Percentiles rank a stretch among this genome's conserved stretches.
phyloP scores from a whole-genome alignment of 2,113 vertebrate genomes.

The Castor canadensis region DNA sequence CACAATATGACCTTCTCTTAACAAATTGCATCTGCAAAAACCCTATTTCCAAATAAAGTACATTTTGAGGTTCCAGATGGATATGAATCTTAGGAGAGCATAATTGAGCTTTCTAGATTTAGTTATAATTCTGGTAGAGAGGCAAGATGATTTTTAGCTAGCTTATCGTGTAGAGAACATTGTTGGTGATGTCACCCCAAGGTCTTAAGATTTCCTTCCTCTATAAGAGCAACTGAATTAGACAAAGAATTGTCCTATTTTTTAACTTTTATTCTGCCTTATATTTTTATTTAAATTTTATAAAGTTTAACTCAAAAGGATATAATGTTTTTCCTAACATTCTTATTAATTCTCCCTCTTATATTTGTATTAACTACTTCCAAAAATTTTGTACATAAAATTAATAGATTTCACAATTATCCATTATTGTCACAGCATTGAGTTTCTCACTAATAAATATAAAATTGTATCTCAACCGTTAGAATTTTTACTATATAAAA shows the following conservation, averaged over 20 bases:
- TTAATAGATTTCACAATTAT: conserved; percentile 21
- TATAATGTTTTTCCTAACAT: not conserved
- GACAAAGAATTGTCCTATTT: not conserved
- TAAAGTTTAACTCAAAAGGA: not conserved
- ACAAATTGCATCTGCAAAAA: no score
- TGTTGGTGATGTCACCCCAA: not conserved
- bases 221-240: not conserved
- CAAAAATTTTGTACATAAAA: conserved; percentile 8
- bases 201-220: not conserved
- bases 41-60: not conserved
- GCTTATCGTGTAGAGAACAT: not conserved
- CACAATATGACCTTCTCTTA: not conserved
- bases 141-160: not conserved
- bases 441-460: not conserved
- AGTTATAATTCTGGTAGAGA: not conserved
- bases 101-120: not conserved
- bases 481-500: conserved; percentile 3
- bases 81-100: not conserved
- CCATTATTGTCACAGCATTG: conserved; percentile 6
- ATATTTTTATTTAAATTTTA: not conserved
- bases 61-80: not conserved
- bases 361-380: not conserved
- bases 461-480: not conserved
- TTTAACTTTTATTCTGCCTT: not conserved
- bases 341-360: not conserved